phyloP scores from a whole-genome alignment of 2,888 invertebrate genomes.

The Colostygia pectinataria region DNA sequence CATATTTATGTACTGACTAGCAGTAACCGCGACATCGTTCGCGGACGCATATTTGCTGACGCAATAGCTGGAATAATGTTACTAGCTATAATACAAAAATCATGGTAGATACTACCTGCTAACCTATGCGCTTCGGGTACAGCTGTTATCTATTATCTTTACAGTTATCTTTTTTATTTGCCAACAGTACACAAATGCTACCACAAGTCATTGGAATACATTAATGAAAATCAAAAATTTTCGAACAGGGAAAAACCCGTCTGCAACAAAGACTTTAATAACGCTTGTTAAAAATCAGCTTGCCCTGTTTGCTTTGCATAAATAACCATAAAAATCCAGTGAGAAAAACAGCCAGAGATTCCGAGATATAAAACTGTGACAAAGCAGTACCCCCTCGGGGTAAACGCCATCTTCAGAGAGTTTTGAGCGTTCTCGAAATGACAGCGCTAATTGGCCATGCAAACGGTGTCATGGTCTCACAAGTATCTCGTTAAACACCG shows the following conservation, averaged over 20 bases:
- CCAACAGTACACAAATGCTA: no score
- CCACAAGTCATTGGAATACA: no score
- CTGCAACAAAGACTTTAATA: neutral
- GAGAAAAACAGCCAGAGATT: neutral
- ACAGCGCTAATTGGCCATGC: slow-evolving; percentile 32
- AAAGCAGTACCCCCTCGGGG: slow-evolving; percentile 18
- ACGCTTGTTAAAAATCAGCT: neutral
- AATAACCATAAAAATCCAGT: slow-evolving; percentile 10
- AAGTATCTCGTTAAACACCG: slow-evolving; percentile 14
- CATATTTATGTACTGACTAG: no score
- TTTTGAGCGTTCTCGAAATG: slow-evolving; percentile 22
- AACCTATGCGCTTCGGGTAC: no score
- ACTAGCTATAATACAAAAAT: no score
- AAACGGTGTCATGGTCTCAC: slow-evolving; percentile 18
- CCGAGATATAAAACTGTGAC: slow-evolving; percentile 8
- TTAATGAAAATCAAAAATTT: no score
- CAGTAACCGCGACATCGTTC: no score
- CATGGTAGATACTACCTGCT: no score
- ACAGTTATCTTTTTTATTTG: no score
- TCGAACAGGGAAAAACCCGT: neutral
- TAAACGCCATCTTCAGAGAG: slow-evolving; percentile 16
- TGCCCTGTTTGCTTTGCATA: neutral
- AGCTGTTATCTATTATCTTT: no score
- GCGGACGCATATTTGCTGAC: no score
- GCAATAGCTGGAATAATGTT: no score